Percentiles rank a stretch among this genome's conserved stretches.
phyloP scores from a whole-genome alignment of 2,113 vertebrate species.

The Parotia lawesii region DNA sequence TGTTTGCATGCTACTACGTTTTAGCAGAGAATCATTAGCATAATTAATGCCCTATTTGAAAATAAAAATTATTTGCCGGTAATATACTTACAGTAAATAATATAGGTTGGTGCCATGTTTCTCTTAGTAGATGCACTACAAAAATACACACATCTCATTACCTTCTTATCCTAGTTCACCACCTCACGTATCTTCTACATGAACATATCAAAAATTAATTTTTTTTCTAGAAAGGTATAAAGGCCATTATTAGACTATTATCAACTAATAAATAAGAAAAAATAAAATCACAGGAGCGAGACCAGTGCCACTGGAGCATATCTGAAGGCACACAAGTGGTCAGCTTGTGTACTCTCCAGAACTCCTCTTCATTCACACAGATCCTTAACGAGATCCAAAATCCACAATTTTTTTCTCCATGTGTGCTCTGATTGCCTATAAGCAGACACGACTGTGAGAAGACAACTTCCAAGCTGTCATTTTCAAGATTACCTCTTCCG shows the following conservation, averaged over 20 bases:
- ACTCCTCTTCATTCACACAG: background rate
- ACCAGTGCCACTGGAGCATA: background rate
- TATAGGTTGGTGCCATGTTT: accelerated
- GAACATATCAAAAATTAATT: background rate
- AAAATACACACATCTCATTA: background rate
- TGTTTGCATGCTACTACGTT: background rate
- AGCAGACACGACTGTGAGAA: background rate
- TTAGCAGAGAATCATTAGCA: background rate
- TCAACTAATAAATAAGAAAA: background rate
- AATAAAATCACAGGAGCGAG: background rate
- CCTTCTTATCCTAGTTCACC: background rate
- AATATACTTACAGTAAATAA: background rate
- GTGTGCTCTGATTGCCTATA: background rate
- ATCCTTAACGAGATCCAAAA: background rate
- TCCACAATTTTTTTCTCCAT: background rate
- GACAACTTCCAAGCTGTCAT: background rate
- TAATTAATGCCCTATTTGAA: background rate
- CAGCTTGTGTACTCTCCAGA: background rate
- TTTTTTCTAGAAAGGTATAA: background rate
- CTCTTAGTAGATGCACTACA: background rate
- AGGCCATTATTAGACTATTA: background rate
- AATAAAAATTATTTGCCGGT: background rate
- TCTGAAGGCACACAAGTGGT: background rate
- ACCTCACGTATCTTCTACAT: background rate
- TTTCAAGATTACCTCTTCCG: background rate